Evolutionary conservation across 1,140 invertebrate genomes (phyloP), one percentile per base, ranked within the genome.

Genomic region (Platyura marginata): DNA sequence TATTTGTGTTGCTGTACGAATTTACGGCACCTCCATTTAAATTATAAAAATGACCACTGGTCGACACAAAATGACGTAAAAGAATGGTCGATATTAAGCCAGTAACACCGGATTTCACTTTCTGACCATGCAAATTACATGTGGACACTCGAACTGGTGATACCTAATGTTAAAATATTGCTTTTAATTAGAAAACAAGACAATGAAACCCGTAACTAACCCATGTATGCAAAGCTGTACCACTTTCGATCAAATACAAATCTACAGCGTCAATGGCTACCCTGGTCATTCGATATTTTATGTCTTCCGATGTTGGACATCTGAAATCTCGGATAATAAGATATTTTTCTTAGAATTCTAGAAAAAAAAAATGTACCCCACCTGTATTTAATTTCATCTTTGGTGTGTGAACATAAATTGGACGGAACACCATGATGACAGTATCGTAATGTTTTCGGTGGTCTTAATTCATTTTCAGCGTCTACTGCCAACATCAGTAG

Each of bases 221-320:
- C 80, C 86, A 88, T 0, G 93, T 55, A 58, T 92, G 84, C 19
- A 93, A 64, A 1, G 84, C 84, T 8, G 85, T 87, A 15, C 85
- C 85, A 19, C 72, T 73, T 63, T 98, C 93, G 25, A 92, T 81
- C 3, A 98, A 59, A 63, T 88, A 89, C 4, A 98, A 66, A 63
- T 95, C 89, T 4, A 98, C 66, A 1, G 81, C 77, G 65, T 98
- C 94, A 19, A 98, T 68, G 1, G 88, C 82, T 1, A 95, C 67
- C 19, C 94, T 69, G 5, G 85, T 83, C 79, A 98, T 87, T 52
- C 81, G 75, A 56, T 98, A 98, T 56, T 98, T 98, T 22, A 98
- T 82, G 54, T 92, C 83, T 50, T 91, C 87, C 1, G 79, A 71
- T 33, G 79, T 79, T 6, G 87, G 88, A 61, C 88, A 93, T 48